phyloP scores from a whole-genome alignment of 2,113 vertebrate genomes.

The Psittacara wagleri region DNA sequence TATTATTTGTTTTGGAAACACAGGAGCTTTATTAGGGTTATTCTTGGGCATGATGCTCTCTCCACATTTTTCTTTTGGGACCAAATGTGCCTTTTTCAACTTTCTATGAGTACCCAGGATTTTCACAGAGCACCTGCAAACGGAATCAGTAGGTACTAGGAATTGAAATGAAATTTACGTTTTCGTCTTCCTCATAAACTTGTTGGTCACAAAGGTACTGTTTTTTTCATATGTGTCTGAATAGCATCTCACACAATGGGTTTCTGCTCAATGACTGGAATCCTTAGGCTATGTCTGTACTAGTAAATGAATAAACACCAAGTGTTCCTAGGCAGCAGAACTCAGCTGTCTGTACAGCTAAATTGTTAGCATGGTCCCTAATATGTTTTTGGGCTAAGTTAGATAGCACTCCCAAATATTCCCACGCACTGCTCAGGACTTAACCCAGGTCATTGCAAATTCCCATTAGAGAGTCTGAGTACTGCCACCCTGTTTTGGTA shows the following conservation, averaged over 20 bases:
- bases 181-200: background rate
- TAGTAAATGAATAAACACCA: background rate
- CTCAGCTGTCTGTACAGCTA: background rate
- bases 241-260: background rate
- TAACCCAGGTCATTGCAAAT: background rate
- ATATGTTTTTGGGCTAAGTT: background rate
- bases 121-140: constrained; percentile 11
- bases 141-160: background rate
- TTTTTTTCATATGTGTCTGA: background rate
- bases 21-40: constrained; percentile 6
- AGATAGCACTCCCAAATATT: background rate
- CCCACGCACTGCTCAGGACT: background rate
- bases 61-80: constrained; percentile 21
- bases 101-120: background rate
- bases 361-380: background rate
- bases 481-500: background rate
- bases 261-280: background rate
- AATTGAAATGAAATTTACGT: background rate
- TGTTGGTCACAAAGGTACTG: background rate
- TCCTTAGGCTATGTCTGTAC: background rate
- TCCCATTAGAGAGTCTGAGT: background rate
- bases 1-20: constrained; percentile 68
- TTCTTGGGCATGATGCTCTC: constrained; percentile 31
- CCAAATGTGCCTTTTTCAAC: background rate
- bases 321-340: constrained; percentile 10